Percentiles rank a stretch among this genome's conserved stretches.
These are phyloP conservation scores for Atta colombica DNA, from an alignment of 1,140 invertebrate species.

Conservation along the genomic window DNA sequence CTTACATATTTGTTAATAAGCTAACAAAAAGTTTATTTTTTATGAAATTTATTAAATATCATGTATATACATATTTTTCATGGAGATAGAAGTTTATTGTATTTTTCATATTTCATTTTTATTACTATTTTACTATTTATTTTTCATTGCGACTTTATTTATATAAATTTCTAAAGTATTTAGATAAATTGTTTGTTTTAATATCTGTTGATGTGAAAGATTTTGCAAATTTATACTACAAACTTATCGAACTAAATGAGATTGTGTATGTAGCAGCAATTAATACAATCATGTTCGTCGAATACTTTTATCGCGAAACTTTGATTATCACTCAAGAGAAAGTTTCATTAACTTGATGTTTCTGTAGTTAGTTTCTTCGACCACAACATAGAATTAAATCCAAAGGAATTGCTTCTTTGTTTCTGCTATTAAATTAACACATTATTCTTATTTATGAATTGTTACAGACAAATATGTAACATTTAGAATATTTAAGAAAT, in stretches of 20 bases:
- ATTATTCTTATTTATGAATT: neutral
- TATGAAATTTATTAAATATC: neutral
- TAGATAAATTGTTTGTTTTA: neutral
- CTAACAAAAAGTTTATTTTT: neutral
- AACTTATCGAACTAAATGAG: slow-evolving; percentile 20
- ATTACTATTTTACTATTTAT: neutral
- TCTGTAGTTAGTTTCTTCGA: neutral
- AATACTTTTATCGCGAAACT: slow-evolving; percentile 1
- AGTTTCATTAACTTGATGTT: slow-evolving; percentile 33
- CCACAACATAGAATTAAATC: neutral
- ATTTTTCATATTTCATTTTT: neutral
- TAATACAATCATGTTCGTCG: neutral
- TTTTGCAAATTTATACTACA: neutral
- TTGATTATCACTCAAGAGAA: neutral
- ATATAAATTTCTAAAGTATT: no score
- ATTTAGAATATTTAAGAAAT: neutral
- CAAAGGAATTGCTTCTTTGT: neutral
- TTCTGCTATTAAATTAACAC: neutral
- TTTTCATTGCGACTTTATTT: neutral
- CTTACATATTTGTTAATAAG: neutral
- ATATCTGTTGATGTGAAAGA: neutral
- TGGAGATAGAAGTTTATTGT: neutral
- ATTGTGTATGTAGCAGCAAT: neutral
- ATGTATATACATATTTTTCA: neutral
- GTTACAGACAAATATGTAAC: neutral